Conservation (phyloP, 2,888 invertebrate genomes). For the Calephelis perditalis region DNA sequence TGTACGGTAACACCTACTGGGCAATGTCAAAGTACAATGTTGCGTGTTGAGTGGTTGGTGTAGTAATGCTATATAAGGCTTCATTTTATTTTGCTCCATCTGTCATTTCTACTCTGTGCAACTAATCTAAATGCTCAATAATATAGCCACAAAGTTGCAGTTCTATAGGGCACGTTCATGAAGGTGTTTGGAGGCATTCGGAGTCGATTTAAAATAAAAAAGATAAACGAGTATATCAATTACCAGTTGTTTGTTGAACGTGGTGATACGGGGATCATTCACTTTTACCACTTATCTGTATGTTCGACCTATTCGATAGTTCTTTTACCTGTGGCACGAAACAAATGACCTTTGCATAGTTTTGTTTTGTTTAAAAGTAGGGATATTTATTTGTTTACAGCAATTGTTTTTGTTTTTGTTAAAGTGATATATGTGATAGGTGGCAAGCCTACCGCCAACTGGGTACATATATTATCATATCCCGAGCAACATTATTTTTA, state of each 20-base stretch:
- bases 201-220: slow-evolving; percentile 36
- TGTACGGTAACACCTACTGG: too few species aligned
- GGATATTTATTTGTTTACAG: slow-evolving; percentile 5
- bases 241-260: slow-evolving; percentile 57
- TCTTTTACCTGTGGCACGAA: slow-evolving; percentile 56
- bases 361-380: not conserved
- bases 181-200: slow-evolving; percentile 1
- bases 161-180: slow-evolving; percentile 5
- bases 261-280: slow-evolving; percentile 53
- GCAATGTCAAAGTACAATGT: too few species aligned
- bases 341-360: not conserved
- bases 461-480: too few species aligned
- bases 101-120: not conserved
- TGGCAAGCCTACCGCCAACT: too few species aligned
- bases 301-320: slow-evolving; percentile 54
- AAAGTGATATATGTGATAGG: too few species aligned
- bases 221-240: slow-evolving; percentile 44
- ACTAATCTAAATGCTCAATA: slow-evolving; percentile 7
- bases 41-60: too few species aligned
- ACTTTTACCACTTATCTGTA: slow-evolving; percentile 55
- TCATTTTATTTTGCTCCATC: too few species aligned
- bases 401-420: not conserved
- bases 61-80: too few species aligned
- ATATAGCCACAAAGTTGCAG: not conserved
- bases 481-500: too few species aligned